phyloP scores from a whole-genome alignment of 2,888 invertebrate species.

The Acleris emargana region DNA sequence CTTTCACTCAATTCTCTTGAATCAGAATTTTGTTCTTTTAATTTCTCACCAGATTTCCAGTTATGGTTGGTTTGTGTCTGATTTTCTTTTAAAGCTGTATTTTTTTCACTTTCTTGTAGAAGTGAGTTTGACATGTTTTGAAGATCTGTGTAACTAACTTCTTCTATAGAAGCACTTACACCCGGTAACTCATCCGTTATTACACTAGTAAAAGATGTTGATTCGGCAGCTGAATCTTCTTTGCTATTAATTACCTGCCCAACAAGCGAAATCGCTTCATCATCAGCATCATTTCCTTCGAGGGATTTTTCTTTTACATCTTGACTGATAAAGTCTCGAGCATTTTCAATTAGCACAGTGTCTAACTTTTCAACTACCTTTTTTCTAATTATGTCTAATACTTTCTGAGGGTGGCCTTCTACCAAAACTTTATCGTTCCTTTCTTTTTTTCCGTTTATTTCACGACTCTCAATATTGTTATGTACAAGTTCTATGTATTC shows the following conservation, averaged over 20 bases:
- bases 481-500: slow-evolving; percentile 9
- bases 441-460: slow-evolving; percentile 14
- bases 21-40: not conserved
- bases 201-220: not conserved
- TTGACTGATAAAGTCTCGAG: slow-evolving; percentile 19
- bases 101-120: slow-evolving; percentile 43
- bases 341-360: slow-evolving; percentile 21
- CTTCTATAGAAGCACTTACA: slow-evolving; percentile 32
- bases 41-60: slow-evolving; percentile 24
- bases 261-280: slow-evolving; percentile 3
- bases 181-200: slow-evolving; percentile 12
- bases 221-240: not conserved
- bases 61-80: not conserved
- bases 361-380: slow-evolving; percentile 20
- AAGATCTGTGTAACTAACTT: slow-evolving; percentile 53
- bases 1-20: slow-evolving; percentile 17
- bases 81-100: not conserved
- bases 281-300: not conserved
- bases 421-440: slow-evolving; percentile 4
- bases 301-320: slow-evolving; percentile 15
- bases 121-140: slow-evolving; percentile 64
- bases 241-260: slow-evolving; percentile 10
- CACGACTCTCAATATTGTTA: slow-evolving; percentile 10
- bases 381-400: slow-evolving; percentile 7
- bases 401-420: slow-evolving; percentile 8